A percentile compares a stretch with the other conserved stretches of the same genome.
Conservation (phyloP, 2,797 vertebrate species). For the Bradypodion pumilum region DNA sequence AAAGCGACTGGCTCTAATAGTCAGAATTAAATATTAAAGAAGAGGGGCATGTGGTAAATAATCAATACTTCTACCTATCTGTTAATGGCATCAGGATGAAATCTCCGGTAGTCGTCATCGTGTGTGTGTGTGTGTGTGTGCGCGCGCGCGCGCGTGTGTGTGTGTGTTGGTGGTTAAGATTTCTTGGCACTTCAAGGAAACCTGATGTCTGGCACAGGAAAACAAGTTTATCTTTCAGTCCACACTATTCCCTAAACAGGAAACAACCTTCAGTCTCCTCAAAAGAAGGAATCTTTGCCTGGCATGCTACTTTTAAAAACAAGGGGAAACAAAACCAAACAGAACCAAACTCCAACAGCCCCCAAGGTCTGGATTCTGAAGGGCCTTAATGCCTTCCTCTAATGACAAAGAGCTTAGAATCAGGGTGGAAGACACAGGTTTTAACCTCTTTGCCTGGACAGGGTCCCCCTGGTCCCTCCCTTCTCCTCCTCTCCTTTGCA, state of each 20-base stretch:
- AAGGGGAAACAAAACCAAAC: neutral
- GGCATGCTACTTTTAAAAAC: conserved; percentile 1
- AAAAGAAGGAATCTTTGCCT: neutral
- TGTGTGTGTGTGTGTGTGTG: conserved; percentile 24
- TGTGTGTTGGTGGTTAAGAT: conserved; percentile 20
- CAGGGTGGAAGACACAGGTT: neutral
- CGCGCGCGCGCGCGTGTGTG: conserved; percentile 32
- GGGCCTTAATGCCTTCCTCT: conserved; percentile 26
- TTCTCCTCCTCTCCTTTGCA: neutral
- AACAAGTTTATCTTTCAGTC: conserved; percentile 3
- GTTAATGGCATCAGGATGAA: conserved; percentile 61
- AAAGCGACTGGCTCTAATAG: conserved; percentile 71
- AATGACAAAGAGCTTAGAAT: conserved; percentile 28
- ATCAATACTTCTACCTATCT: conserved; percentile 73
- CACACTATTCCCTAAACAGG: conserved; percentile 17
- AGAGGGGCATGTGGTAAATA: conserved; percentile 75
- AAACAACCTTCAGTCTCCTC: neutral
- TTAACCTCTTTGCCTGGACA: conserved; percentile 11
- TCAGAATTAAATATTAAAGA: conserved; percentile 81
- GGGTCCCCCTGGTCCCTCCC: no score
- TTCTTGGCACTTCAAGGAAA: conserved; percentile 24
- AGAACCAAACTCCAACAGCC: neutral
- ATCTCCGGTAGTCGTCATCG: conserved; percentile 27
- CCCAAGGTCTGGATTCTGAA: neutral
- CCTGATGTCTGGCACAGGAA: neutral